phyloP scores from a whole-genome alignment of 2,797 vertebrate species.

The Ptychobarbus kaznakovi region DNA sequence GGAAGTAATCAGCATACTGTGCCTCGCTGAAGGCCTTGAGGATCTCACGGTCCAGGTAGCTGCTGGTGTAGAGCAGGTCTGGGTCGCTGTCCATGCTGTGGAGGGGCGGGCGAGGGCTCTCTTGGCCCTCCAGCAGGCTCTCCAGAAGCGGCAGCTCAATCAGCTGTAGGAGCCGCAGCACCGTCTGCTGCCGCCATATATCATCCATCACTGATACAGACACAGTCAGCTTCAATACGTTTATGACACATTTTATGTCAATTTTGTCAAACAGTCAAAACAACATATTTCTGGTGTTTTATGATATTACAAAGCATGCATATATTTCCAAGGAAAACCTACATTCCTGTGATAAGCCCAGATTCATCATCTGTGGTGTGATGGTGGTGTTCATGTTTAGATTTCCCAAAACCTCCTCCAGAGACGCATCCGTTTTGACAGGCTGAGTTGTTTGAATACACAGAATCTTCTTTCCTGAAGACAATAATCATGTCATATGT shows the following conservation, averaged over 20 bases:
- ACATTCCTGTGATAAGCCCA: conserved; percentile 86
- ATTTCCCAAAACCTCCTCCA: conserved; percentile 90
- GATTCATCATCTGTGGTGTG: conserved; percentile 81
- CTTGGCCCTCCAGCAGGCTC: conserved; percentile 83
- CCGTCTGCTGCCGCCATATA: conserved; percentile 95
- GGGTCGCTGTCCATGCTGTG: conserved; percentile 78
- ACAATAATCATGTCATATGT: conserved; percentile 29
- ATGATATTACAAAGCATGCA: not conserved
- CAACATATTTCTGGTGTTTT: not conserved
- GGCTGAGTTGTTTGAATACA: conserved; percentile 76
- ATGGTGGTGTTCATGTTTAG: conserved; percentile 84
- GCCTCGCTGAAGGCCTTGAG: conserved; percentile 96
- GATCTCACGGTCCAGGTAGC: conserved; percentile 92
- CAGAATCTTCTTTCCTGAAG: conserved; percentile 78
- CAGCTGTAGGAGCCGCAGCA: conserved; percentile 90
- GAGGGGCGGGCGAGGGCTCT: conserved; percentile 67
- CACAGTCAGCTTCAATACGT: not conserved
- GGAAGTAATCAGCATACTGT: conserved; percentile 80
- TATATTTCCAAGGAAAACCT: conserved; percentile 2
- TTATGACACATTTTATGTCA: not conserved
- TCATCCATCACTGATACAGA: conserved; percentile 85
- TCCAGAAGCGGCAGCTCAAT: conserved; percentile 94
- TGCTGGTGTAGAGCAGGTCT: conserved; percentile 83
- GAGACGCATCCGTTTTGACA: conserved; percentile 79
- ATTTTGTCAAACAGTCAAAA: not conserved